phyloP scores from a whole-genome alignment of 2,113 vertebrate species.

The Burhinus bistriatus region DNA sequence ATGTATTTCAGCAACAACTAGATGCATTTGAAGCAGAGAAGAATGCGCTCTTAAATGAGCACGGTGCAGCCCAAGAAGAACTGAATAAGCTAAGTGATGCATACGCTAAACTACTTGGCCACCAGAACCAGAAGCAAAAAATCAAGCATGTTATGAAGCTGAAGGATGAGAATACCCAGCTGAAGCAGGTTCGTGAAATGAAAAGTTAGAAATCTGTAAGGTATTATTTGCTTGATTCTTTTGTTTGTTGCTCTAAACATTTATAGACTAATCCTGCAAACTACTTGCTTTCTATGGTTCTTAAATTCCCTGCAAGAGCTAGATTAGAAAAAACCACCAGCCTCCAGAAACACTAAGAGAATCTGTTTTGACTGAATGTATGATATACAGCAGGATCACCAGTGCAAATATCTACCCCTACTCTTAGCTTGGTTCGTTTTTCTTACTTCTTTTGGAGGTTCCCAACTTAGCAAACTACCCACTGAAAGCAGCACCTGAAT shows the following conservation, averaged over 20 bases:
- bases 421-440: background rate
- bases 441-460: background rate
- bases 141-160: constrained; percentile 95
- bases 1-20: constrained; percentile 83
- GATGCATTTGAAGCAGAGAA: constrained; percentile 89
- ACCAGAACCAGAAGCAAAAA: constrained; percentile 97
- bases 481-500: background rate
- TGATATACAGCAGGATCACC: background rate
- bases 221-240: background rate
- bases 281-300: background rate
- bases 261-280: background rate
- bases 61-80: constrained; percentile 87
- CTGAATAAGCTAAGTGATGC: constrained; percentile 87
- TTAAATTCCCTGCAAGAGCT: background rate
- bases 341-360: background rate
- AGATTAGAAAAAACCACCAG: background rate
- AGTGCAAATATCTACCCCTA: background rate
- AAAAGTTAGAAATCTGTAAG: background rate
- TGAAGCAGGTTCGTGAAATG: constrained; percentile 84
- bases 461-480: background rate
- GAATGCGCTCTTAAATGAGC: constrained; percentile 83
- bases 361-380: background rate
- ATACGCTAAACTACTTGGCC: constrained; percentile 89
- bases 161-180: constrained; percentile 86
- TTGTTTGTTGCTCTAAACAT: background rate